Evolutionary conservation across 2,888 invertebrate species (phyloP), one percentile per base, ranked within the genome.

Genomic region (Athalia circularis): DNA sequence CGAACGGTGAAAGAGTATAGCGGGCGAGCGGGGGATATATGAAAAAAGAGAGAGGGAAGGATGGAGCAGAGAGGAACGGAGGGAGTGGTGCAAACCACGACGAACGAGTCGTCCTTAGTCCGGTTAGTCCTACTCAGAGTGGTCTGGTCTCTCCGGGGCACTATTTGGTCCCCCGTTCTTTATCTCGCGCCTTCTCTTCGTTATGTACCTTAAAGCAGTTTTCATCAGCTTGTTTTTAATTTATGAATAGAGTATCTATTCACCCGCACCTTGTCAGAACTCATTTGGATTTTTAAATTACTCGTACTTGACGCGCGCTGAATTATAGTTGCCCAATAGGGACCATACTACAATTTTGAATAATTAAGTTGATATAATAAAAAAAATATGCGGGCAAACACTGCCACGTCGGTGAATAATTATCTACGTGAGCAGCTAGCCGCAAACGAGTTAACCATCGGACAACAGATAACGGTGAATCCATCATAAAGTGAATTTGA

Each of bases 21-120:
- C 80, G 79, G 79, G 79, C 80, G 79, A 79, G 80, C 76, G 80
- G 80, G 76, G 77, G 80, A 78, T 75, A 77, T 72, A 80, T 79
- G 61, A 80, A 43, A 79, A 78, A 70, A 70, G 77, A 59, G 79
- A 70, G 15, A 78, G 79, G 54, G 67, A 52, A 48, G 54, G 57
- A 65, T 29, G 48, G 7, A 61, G 43, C 8, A 50, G 6, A 52
- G 61, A 61, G 61, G 61, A 54, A 68, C 68, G 68, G 68, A 68
- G 68, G 68, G 68, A 54, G 68, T 54, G 43, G 68, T 68, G 68
- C 29, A 68, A 29, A 11, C 52, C 68, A 52, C 68, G 68, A 5
- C 47, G 29, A 68, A 68, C 68, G 68, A 68, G 68, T 29, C 59
- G 52, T 68, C 47, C 52, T 52, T 54, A 68, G 68, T 68, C 68